Percentiles rank a stretch among this genome's conserved stretches.
phyloP scores from a whole-genome alignment of 2,888 invertebrate species.

The Teinopalpus imperialis region DNA sequence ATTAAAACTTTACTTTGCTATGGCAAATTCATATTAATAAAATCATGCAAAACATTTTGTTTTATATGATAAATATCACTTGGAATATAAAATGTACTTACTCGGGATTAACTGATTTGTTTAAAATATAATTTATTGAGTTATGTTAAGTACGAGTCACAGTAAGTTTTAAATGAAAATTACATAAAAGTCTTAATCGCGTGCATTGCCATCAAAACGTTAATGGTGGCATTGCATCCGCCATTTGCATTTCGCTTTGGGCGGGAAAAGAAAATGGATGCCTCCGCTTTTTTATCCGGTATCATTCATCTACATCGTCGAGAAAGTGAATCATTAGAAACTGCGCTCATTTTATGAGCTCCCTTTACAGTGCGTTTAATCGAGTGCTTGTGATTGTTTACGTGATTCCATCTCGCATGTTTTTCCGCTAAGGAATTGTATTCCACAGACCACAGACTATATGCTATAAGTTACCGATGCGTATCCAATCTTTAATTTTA shows the following conservation, averaged over 20 bases:
- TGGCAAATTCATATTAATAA: too few relatives aligned
- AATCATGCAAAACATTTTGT: too few relatives aligned
- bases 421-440: conserved; percentile 5
- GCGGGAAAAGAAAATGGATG: conserved; percentile 60
- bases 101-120: too few relatives aligned
- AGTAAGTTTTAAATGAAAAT: background rate
- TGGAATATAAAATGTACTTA: too few relatives aligned
- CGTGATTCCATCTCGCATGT: conserved; percentile 25
- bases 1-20: too few relatives aligned
- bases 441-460: conserved; percentile 20
- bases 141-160: too few relatives aligned
- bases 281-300: conserved; percentile 48
- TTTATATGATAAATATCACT: too few relatives aligned
- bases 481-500: conserved; percentile 6
- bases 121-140: too few relatives aligned
- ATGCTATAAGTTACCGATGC: conserved; percentile 13
- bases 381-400: conserved; percentile 27
- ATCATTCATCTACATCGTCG: conserved; percentile 42
- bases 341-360: conserved; percentile 39
- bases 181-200: background rate
- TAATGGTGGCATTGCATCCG: conserved; percentile 36
- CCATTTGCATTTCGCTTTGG: conserved; percentile 65
- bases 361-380: conserved; percentile 30
- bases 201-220: conserved; percentile 32
- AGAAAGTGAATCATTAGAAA: conserved; percentile 68